These are phyloP conservation scores for Andrena bicolor DNA, from an alignment of 2,888 invertebrate genomes.

Conservation along the genomic window DNA sequence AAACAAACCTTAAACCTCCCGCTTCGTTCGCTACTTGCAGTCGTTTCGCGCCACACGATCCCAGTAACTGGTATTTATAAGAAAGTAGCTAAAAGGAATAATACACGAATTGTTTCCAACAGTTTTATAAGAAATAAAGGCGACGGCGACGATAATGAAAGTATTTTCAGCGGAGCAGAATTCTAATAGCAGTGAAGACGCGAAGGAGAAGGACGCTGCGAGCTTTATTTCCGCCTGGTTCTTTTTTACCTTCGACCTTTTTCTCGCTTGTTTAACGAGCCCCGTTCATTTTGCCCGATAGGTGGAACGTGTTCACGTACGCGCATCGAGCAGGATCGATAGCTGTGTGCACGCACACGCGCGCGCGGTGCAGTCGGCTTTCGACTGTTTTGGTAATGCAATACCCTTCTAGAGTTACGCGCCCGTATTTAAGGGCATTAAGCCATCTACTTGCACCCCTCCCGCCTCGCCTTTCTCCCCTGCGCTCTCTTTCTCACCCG, in stretches of 20 bases:
- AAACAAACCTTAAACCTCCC: constrained; percentile 68
- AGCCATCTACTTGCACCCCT: constrained; percentile 77
- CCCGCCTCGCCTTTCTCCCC: constrained; percentile 23
- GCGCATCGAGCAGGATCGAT: constrained; percentile 42
- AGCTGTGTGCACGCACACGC: constrained; percentile 17
- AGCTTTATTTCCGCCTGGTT: neutral
- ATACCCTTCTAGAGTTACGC: constrained; percentile 81
- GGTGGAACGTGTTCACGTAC: constrained; percentile 45
- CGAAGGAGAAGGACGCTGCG: no score
- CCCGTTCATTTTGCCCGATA: constrained; percentile 14
- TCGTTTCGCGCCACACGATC: neutral
- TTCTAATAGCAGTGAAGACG: no score
- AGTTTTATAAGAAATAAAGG: no score
- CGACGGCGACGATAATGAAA: no score
- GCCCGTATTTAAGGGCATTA: constrained; percentile 74
- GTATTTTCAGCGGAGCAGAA: neutral
- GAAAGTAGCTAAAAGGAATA: neutral
- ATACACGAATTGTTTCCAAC: no score
- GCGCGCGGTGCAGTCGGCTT: constrained; percentile 46
- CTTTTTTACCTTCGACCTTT: constrained; percentile 29
- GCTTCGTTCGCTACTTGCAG: neutral
- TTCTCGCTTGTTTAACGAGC: constrained; percentile 28
- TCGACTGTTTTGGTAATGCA: constrained; percentile 80
- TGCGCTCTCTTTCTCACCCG: constrained; percentile 23
- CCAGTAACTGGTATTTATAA: neutral